Percentiles rank a stretch among this genome's conserved stretches.
These are phyloP conservation scores for Penaeus vannamei DNA, from an alignment of 1,140 invertebrate species.

Conservation along the genomic window DNA sequence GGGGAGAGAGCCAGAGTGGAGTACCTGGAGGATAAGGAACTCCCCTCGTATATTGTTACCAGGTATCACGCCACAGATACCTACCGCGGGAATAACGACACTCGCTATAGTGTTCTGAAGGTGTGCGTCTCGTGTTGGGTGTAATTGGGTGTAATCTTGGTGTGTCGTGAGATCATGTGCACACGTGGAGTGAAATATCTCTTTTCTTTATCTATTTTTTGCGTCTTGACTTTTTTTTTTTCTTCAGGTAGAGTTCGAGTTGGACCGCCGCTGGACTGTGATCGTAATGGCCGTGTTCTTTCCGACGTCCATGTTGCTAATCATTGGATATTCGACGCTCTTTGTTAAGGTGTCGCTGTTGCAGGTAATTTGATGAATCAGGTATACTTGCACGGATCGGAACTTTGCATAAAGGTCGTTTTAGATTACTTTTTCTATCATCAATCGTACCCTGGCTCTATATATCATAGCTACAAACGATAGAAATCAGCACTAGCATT, in stretches of 20 bases:
- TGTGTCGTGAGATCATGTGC: background rate
- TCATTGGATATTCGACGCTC: conserved; percentile 33
- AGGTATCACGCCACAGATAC: conserved; percentile 10
- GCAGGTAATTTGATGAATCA: background rate
- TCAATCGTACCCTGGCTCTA: no score
- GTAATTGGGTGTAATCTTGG: background rate
- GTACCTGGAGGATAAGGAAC: conserved; percentile 25
- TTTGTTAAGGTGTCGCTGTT: background rate
- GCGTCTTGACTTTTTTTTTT: background rate
- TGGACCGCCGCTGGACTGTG: conserved; percentile 1
- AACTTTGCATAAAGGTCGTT: no score
- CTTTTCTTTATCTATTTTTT: background rate
- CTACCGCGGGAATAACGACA: conserved; percentile 8
- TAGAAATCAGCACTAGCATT: no score
- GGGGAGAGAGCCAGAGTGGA: background rate
- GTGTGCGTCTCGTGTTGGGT: background rate
- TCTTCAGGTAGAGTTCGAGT: conserved; percentile 10
- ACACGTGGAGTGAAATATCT: background rate
- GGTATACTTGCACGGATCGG: background rate
- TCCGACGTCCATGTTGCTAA: conserved; percentile 20
- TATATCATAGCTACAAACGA: no score
- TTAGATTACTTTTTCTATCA: no score
- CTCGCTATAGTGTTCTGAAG: conserved; percentile 25
- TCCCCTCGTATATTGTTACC: conserved; percentile 23
- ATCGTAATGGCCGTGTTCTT: conserved; percentile 24